These are phyloP conservation scores for Drosophila trichaetosa DNA, from an alignment of 2,888 invertebrate species.

Conservation along the genomic window DNA sequence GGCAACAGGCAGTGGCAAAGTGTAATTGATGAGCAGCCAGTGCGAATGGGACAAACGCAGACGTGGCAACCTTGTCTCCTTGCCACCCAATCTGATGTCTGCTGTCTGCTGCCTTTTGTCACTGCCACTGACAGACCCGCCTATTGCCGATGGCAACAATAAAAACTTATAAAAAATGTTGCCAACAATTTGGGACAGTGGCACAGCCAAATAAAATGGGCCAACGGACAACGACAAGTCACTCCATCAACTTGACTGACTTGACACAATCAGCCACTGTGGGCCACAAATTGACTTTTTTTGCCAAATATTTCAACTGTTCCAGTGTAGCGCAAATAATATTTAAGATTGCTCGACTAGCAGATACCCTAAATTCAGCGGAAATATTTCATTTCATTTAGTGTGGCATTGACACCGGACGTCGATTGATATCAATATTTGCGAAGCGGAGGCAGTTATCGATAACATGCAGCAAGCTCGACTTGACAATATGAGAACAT, in stretches of 20 bases:
- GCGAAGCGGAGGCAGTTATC: not conserved
- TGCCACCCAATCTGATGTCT: conserved; percentile 18
- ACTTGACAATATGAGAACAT: too few relatives aligned
- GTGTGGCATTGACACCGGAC: too few relatives aligned
- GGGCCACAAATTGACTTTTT: not conserved
- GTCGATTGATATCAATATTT: not conserved
- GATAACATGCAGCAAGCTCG: not conserved
- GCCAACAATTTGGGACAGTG: conserved; percentile 59
- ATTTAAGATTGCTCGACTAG: not conserved
- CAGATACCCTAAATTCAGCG: not conserved
- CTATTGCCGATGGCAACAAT: conserved; percentile 74
- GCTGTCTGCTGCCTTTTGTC: conserved; percentile 27
- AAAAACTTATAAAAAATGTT: conserved; percentile 67
- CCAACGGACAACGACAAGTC: conserved; percentile 64
- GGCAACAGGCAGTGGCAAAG: conserved; percentile 3
- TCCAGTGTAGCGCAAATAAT: not conserved
- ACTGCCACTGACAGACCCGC: conserved; percentile 17
- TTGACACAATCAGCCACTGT: conserved; percentile 14
- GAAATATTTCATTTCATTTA: not conserved
- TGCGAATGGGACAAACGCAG: conserved; percentile 50
- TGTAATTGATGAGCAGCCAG: conserved; percentile 69
- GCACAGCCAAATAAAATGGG: conserved; percentile 66
- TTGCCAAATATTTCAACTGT: not conserved
- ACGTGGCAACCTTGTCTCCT: conserved; percentile 20
- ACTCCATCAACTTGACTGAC: conserved; percentile 69